Conservation (phyloP, 23 tunicate species). For the Phallusia fumigata region DNA sequence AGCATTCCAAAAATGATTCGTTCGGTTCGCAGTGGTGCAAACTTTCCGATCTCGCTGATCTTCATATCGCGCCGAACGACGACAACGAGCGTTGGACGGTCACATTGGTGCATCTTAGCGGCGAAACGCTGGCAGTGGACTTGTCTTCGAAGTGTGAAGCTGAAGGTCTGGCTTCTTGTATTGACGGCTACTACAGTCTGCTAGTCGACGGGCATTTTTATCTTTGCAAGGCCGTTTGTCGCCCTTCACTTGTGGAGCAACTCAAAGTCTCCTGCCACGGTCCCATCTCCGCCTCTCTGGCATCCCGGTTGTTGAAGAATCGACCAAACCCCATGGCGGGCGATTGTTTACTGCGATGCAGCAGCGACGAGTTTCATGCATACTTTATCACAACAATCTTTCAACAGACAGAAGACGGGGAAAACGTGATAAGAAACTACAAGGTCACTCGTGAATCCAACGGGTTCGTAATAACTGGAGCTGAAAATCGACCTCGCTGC, state of each 20-base stretch:
- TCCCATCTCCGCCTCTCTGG: slow-evolving; percentile 53
- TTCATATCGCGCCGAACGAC: slow-evolving; percentile 26
- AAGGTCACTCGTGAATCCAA: slow-evolving; percentile 46
- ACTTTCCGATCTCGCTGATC: slow-evolving; percentile 56
- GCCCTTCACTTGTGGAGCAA: slow-evolving; percentile 41
- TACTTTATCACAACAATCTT: slow-evolving; percentile 73
- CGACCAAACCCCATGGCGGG: slow-evolving; percentile 21
- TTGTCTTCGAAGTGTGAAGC: slow-evolving; percentile 43
- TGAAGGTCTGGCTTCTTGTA: slow-evolving; percentile 75
- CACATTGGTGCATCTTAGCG: slow-evolving; percentile 51
- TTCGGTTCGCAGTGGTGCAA: slow-evolving; percentile 59
- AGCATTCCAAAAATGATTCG: slow-evolving; percentile 17
- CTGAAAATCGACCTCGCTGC: slow-evolving; percentile 39
- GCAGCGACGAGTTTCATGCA: slow-evolving; percentile 63
- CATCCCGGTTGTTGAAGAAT: slow-evolving; percentile 31
- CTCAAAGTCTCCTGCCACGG: slow-evolving; percentile 59
- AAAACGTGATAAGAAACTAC: slow-evolving; percentile 47
- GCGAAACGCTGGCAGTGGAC: slow-evolving; percentile 29
- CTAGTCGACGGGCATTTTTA: slow-evolving; percentile 79
- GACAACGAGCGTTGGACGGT: slow-evolving; percentile 20
- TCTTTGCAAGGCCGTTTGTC: slow-evolving; percentile 44
- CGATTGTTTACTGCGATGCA: slow-evolving; percentile 73
- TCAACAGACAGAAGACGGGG: slow-evolving; percentile 1
- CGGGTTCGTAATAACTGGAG: slow-evolving; percentile 70
- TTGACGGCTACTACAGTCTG: slow-evolving; percentile 80